Evolutionary conservation across 2,797 vertebrate species (phyloP), one percentile per base, ranked within the genome.

Genomic region (Hyperoplus lanceolatus): DNA sequence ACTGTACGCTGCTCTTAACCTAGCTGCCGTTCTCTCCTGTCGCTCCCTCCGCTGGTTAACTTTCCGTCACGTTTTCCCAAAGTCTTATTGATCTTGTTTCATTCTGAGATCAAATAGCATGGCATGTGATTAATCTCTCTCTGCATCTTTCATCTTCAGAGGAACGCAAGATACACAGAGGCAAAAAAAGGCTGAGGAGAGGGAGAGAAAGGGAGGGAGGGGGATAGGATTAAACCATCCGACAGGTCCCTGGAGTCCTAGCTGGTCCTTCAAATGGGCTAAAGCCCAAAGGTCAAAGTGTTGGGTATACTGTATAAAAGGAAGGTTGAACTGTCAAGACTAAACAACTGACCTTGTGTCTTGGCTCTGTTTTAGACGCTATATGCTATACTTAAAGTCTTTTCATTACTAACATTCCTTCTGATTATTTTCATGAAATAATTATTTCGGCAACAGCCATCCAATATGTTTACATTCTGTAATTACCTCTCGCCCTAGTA

Each of bases 41-140:
- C 1, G 18, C 79, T 87, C 86, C 75, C 77, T 75, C 68, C 1
- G 75, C 84, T 82, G 80, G 88, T 91, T 90, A 90, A 90, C 87
- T 87, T 88, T 90, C 77, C 58, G 86, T 82, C 88, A 84, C 83
- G 77, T 89, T 92, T 87, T 81, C 75, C 79, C 82, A 81, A 76
- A 84, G 82, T 89, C 90, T 29, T 89, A 92, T 93, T 93, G 92
- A 93, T 94, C 90, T 90, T 74, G 79, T 90, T 92, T 93, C 88
- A 85, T 90, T 94, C 87, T 65, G 86, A 95, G 92, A 94, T 95
- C 94, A 95, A 94, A 95, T 92, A 91, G 90, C 88, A 90, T 91
- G 86, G 89, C 77, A 77, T 87, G 91, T 91, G 93, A 95, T 95
- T 94, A 93, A 94, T 94, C 90, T 94, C 84, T 83, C 86, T 80